phyloP scores from a whole-genome alignment of 2,888 invertebrate species.

The Eutolmus rufibarbis region DNA sequence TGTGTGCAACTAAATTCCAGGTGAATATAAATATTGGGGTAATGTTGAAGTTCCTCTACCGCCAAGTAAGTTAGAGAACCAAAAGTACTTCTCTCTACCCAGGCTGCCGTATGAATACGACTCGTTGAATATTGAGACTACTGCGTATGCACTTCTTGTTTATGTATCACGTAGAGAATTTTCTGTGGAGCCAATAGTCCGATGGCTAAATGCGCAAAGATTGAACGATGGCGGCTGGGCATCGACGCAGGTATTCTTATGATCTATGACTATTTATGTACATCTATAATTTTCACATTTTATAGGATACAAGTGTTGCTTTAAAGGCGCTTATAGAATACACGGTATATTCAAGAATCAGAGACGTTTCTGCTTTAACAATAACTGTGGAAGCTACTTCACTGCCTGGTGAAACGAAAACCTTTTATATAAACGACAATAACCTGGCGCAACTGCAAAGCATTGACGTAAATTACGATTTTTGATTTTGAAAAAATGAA shows the following conservation, averaged over 20 bases:
- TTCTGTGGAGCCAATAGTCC: conserved; percentile 83
- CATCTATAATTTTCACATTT: conserved; percentile 51
- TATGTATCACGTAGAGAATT: conserved; percentile 86
- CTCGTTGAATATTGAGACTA: conserved; percentile 90
- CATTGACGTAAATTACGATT: conserved; percentile 68
- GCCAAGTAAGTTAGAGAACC: conserved; percentile 87
- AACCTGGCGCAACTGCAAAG: conserved; percentile 81
- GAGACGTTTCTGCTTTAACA: conserved; percentile 81
- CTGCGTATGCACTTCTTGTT: conserved; percentile 88
- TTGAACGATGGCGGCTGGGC: conserved; percentile 89
- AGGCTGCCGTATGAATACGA: conserved; percentile 88
- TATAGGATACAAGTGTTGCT: conserved; percentile 83
- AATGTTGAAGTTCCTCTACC: conserved; percentile 79
- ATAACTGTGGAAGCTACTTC: conserved; percentile 87
- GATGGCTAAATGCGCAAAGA: conserved; percentile 89
- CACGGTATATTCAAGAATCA: conserved; percentile 82
- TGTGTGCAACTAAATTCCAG: conserved; percentile 56
- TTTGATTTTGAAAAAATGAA: neutral
- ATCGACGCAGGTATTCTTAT: conserved; percentile 70
- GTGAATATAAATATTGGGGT: conserved; percentile 88
- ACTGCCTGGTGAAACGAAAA: conserved; percentile 71
- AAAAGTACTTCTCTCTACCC: conserved; percentile 87
- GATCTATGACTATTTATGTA: conserved; percentile 47
- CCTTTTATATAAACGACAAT: conserved; percentile 74
- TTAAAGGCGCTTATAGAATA: conserved; percentile 90